phyloP scores from a whole-genome alignment of 1,140 invertebrate genomes.

The Maconellicoccus hirsutus region DNA sequence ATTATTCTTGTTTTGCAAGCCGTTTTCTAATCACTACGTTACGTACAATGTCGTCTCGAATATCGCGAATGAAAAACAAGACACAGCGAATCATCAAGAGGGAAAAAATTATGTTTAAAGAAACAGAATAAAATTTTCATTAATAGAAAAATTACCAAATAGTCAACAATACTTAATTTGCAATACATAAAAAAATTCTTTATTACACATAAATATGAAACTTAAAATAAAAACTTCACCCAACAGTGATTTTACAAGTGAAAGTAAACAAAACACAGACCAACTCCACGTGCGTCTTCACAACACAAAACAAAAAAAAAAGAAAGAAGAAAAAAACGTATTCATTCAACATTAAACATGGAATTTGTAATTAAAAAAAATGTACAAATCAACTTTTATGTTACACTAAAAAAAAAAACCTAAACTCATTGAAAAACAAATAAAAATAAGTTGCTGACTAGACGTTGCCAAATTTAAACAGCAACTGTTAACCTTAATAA shows the following conservation, averaged over 20 bases:
- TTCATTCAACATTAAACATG: neutral
- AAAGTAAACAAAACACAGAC: neutral
- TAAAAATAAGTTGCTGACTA: constrained; percentile 20
- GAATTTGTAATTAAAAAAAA: neutral
- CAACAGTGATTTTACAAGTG: neutral
- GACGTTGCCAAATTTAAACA: constrained; percentile 1
- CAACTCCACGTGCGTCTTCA: neutral
- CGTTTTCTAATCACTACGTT: too few species aligned
- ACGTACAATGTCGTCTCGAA: too few species aligned
- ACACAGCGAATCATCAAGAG: too few species aligned
- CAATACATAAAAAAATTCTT: neutral
- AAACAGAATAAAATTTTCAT: neutral
- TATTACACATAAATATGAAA: neutral
- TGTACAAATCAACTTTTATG: neutral
- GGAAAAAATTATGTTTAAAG: neutral
- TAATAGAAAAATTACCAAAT: neutral
- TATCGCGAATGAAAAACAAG: too few species aligned
- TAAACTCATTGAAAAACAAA: neutral
- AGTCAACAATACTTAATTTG: neutral
- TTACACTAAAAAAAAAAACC: neutral
- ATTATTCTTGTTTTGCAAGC: neutral
- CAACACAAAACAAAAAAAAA: neutral
- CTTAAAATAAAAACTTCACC: neutral
- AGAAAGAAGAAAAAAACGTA: neutral
- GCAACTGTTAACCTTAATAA: neutral